Evolutionary conservation across 2,113 vertebrate species (phyloP).

Genomic region (Mola mola): DNA sequence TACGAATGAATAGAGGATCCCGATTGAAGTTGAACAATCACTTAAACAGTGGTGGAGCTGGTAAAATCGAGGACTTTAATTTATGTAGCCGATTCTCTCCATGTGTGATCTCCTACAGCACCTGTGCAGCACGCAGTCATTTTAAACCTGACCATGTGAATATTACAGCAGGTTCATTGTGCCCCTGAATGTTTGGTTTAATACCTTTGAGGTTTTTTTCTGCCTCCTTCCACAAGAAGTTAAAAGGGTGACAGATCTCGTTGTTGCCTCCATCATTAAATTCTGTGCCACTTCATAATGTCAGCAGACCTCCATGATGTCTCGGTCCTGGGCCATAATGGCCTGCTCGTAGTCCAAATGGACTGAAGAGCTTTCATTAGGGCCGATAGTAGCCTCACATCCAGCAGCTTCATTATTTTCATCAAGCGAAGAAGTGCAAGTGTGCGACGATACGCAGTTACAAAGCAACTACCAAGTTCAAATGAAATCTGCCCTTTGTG

Average conservation of each 20-base stretch:
- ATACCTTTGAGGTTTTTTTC: slow-evolving; percentile 50
- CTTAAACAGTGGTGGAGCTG: slow-evolving; percentile 54
- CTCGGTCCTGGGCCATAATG: slow-evolving; percentile 55
- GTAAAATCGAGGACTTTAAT: slow-evolving; percentile 67
- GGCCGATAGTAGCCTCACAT: slow-evolving; percentile 64
- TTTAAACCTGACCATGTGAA: slow-evolving; percentile 30
- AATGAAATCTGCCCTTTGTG: slow-evolving; percentile 62
- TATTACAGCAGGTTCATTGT: slow-evolving; percentile 28
- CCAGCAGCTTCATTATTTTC: slow-evolving; percentile 78
- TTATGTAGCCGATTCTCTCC: slow-evolving; percentile 54
- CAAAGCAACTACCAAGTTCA: slow-evolving; percentile 71
- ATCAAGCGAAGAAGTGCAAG: slow-evolving; percentile 56
- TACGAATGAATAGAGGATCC: slow-evolving; percentile 51
- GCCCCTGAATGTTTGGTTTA: slow-evolving; percentile 49
- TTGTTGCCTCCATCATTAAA: slow-evolving; percentile 68
- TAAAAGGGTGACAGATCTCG: slow-evolving; percentile 65
- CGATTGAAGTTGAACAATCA: slow-evolving; percentile 67
- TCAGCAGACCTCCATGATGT: slow-evolving; percentile 59
- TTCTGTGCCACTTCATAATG: slow-evolving; percentile 44
- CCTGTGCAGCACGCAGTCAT: slow-evolving; percentile 12
- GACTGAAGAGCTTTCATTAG: slow-evolving; percentile 76
- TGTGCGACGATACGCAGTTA: slow-evolving; percentile 56
- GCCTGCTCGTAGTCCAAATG: slow-evolving; percentile 69
- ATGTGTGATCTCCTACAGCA: slow-evolving; percentile 39
- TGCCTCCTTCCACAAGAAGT: slow-evolving; percentile 49